Evolutionary conservation across 2,113 vertebrate species (phyloP).

Genomic region (Oncorhynchus masou): DNA sequence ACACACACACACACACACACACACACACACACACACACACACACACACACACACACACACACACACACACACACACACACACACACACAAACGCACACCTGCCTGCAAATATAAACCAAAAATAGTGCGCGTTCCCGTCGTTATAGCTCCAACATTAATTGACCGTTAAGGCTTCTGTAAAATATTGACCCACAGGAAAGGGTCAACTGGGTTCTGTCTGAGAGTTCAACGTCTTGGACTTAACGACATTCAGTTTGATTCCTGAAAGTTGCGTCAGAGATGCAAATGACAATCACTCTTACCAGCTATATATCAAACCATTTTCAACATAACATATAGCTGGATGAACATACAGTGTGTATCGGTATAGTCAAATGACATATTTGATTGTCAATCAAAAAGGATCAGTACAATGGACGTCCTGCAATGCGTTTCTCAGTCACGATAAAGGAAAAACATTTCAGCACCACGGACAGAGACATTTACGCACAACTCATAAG

Average conservation of each 20-base stretch:
- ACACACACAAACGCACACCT: neutral
- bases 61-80: neutral
- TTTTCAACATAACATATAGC: neutral
- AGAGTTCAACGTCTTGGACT: neutral
- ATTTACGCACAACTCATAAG: neutral
- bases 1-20: neutral
- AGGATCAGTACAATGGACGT: neutral
- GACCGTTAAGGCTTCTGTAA: neutral
- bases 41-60: neutral
- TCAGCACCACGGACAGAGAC: constrained; percentile 16
- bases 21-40: neutral
- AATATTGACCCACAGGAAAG: neutral
- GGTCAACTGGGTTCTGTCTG: neutral
- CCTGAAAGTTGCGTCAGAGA: neutral
- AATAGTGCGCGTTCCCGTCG: neutral
- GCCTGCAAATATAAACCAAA: neutral
- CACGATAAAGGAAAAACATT: neutral
- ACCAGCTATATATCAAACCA: neutral
- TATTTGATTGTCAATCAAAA: neutral
- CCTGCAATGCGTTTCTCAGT: neutral
- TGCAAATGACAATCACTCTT: neutral
- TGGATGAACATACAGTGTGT: neutral
- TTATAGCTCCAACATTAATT: neutral
- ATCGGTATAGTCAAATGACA: neutral
- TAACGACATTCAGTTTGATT: neutral